phyloP scores from a whole-genome alignment of 2,797 vertebrate species.

The Crocidura indochinensis region DNA sequence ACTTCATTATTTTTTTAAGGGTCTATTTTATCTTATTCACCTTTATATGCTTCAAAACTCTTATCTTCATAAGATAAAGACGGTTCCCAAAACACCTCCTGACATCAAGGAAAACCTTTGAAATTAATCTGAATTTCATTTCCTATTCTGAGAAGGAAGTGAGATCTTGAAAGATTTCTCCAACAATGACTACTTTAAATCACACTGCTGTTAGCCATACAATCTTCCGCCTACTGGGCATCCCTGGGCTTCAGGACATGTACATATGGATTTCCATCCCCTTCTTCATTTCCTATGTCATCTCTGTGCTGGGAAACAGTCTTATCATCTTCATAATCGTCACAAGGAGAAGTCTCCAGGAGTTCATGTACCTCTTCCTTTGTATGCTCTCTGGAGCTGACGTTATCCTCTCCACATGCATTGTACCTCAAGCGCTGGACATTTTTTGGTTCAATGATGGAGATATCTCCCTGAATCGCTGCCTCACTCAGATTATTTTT shows the following conservation, averaged over 20 bases:
- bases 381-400: neutral
- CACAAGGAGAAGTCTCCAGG: neutral
- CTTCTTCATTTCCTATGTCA: constrained; percentile 16
- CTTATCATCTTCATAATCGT: constrained; percentile 11
- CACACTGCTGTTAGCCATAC: neutral
- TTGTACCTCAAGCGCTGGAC: constrained; percentile 33
- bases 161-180: neutral
- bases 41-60: neutral
- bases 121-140: neutral
- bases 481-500: constrained; percentile 61
- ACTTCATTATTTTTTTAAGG: no score
- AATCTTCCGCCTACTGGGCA: neutral
- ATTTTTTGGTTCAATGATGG: neutral
- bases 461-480: constrained; percentile 54
- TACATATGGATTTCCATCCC: constrained; percentile 2
- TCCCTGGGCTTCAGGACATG: neutral
- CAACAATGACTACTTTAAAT: neutral
- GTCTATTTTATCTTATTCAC: neutral
- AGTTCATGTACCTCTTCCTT: constrained; percentile 19
- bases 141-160: neutral
- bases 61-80: neutral
- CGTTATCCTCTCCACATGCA: neutral
- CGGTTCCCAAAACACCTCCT: neutral
- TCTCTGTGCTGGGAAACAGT: neutral
- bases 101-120: neutral